These are phyloP conservation scores for Rhabdomys pumilio DNA, from an alignment of 2,797 vertebrate species.

Conservation along the genomic window DNA sequence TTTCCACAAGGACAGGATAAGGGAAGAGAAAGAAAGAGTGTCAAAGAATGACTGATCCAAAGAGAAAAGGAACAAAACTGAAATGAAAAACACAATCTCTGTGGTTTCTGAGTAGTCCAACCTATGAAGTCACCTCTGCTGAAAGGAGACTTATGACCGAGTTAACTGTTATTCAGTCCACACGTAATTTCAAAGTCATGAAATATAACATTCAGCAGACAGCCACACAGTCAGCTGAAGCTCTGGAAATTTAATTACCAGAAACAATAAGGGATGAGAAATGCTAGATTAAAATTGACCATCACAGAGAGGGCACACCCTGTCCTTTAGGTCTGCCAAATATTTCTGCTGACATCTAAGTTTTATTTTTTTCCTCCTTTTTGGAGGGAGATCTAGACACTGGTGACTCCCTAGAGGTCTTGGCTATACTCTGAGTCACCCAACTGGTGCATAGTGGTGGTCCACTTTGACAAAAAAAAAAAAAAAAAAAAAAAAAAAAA, in stretches of 20 bases:
- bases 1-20: background rate
- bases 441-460: fast-evolving
- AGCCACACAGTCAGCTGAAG: background rate
- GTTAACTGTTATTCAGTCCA: background rate
- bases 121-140: background rate
- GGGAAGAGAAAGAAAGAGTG: background rate
- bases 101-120: background rate
- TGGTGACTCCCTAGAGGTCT: background rate
- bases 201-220: background rate
- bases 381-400: background rate
- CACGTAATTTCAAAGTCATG: background rate
- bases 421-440: no score
- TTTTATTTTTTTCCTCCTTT: background rate
- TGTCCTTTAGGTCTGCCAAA: background rate
- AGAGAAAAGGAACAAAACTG: background rate
- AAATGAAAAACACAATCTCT: background rate
- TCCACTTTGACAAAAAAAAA: background rate
- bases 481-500: background rate
- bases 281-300: background rate
- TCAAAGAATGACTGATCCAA: background rate
- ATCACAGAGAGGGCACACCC: background rate
- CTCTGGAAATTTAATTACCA: background rate
- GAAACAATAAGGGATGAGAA: background rate
- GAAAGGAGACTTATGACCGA: background rate
- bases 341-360: background rate